phyloP scores from a whole-genome alignment of 2,113 vertebrate genomes.

The Gambusia holbrooki region DNA sequence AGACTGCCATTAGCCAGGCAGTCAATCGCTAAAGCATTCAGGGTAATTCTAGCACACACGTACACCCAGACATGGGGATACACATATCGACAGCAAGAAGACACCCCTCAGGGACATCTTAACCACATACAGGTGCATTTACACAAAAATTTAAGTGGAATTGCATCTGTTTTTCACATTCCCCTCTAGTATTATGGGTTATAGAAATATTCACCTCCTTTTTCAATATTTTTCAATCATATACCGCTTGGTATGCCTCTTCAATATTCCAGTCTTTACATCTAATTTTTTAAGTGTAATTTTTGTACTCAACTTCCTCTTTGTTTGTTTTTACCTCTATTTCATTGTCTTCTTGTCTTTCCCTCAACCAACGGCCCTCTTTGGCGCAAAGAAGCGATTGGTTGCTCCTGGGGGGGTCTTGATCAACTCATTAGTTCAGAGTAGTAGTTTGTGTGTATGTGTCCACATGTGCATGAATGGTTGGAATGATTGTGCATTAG shows the following conservation, averaged over 20 bases:
- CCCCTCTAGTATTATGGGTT: background rate
- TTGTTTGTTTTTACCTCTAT: slow-evolving; percentile 3
- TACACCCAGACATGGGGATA: slow-evolving; percentile 74
- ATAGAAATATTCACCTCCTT: background rate
- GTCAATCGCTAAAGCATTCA: slow-evolving; percentile 82
- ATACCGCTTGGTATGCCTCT: background rate
- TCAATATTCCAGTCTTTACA: background rate
- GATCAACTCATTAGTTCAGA: slow-evolving; percentile 65
- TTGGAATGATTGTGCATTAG: slow-evolving; percentile 92
- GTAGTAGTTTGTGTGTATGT: slow-evolving; percentile 39
- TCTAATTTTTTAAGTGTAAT: background rate
- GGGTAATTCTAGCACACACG: slow-evolving; percentile 81
- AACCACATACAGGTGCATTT: slow-evolving; percentile 45
- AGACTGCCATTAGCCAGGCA: slow-evolving; percentile 82
- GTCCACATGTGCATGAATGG: slow-evolving; percentile 32
- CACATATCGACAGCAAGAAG: slow-evolving; percentile 82
- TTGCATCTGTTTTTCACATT: slow-evolving; percentile 1
- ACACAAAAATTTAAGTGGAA: slow-evolving; percentile 17
- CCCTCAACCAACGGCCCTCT: slow-evolving; percentile 20
- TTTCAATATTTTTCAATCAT: background rate
- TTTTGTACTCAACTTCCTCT: slow-evolving; percentile 9
- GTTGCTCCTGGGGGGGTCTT: slow-evolving; percentile 65
- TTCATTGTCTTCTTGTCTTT: background rate
- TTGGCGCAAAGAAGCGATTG: slow-evolving; percentile 50
- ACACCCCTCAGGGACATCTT: slow-evolving; percentile 78